A percentile compares a stretch with the other conserved stretches of the same genome.
Evolutionary conservation across 2,797 vertebrate genomes (phyloP).

Genomic region (Poliocrania exsul): DNA sequence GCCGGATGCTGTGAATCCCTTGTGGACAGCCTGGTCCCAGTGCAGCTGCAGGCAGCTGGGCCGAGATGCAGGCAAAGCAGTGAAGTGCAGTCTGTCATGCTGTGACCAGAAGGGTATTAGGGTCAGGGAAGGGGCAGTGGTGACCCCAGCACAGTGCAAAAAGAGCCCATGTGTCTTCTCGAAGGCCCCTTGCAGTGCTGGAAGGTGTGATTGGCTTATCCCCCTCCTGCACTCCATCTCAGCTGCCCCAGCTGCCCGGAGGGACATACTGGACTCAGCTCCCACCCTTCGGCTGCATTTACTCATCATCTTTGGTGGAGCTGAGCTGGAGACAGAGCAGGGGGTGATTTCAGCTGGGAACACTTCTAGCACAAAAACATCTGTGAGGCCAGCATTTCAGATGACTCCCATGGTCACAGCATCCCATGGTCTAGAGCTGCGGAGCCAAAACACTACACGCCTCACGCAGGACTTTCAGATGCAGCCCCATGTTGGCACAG

Average conservation of each 20-base stretch:
- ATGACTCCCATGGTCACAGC: not conserved
- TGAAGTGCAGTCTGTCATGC: not conserved
- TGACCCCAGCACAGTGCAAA: not conserved
- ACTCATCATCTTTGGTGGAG: not conserved
- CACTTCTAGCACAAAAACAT: not conserved
- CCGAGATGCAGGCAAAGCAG: not conserved
- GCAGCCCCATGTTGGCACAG: not conserved
- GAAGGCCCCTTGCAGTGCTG: not conserved
- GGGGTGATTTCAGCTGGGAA: not conserved
- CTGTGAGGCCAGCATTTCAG: fast-evolving
- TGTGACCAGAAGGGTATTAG: not conserved
- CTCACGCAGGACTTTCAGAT: not conserved
- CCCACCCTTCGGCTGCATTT: not conserved
- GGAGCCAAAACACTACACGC: not conserved
- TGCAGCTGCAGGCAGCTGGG: not conserved
- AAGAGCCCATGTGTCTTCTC: not conserved
- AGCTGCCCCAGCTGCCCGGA: not conserved
- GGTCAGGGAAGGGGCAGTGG: not conserved
- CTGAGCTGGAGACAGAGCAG: not conserved
- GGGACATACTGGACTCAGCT: not conserved
- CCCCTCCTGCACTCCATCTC: not conserved
- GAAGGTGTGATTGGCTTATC: not conserved
- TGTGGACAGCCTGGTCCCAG: not conserved
- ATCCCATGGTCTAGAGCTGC: not conserved
- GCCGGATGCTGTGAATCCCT: not conserved